These are phyloP conservation scores for Conchocele bisecta DNA, from an alignment of 2,888 invertebrate genomes.

Conservation along the genomic window DNA sequence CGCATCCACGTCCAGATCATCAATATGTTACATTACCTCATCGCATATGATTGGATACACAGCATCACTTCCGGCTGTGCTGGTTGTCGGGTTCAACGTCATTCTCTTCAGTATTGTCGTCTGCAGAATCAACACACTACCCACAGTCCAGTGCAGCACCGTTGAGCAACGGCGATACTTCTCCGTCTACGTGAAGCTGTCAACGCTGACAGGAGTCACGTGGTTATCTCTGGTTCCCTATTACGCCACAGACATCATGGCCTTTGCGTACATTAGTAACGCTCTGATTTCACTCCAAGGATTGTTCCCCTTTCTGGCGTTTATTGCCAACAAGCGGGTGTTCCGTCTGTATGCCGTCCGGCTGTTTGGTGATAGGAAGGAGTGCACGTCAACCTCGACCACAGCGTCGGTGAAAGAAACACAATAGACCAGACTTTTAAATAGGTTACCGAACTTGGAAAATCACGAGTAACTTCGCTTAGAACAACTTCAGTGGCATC, in stretches of 20 bases:
- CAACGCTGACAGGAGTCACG: slow-evolving; percentile 9
- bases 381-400: too few species aligned
- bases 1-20: neutral
- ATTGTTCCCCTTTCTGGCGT: slow-evolving; percentile 1
- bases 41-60: neutral
- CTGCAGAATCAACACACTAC: neutral
- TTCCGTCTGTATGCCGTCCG: neutral
- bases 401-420: too few species aligned
- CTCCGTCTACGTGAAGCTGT: slow-evolving; percentile 1
- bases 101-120: neutral
- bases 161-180: slow-evolving; percentile 3
- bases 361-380: too few species aligned
- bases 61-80: slow-evolving; percentile 1
- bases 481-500: too few species aligned
- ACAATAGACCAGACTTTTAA: too few species aligned
- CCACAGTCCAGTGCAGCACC: neutral
- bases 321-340: slow-evolving; percentile 1
- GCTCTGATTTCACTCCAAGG: slow-evolving; percentile 1
- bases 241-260: neutral
- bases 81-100: neutral
- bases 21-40: slow-evolving; percentile 7
- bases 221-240: slow-evolving; percentile 1
- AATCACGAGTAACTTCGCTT: too few species aligned
- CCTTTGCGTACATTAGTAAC: slow-evolving; percentile 4
- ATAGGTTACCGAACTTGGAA: too few species aligned